Percentiles rank a stretch among this genome's conserved stretches.
phyloP scores from a whole-genome alignment of 2,113 vertebrate genomes.

The Caretta caretta region DNA sequence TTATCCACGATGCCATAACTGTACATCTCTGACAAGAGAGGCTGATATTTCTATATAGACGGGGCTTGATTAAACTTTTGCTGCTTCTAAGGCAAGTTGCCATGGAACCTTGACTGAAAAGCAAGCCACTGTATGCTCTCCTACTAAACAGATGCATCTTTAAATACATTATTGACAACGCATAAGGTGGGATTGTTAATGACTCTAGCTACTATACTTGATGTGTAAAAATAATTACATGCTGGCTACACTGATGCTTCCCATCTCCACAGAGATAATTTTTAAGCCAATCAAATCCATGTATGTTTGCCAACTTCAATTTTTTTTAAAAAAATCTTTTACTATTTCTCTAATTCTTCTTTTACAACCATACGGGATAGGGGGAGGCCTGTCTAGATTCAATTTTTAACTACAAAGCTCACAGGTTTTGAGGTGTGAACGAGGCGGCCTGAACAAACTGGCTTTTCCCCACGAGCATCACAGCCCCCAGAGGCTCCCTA shows the following conservation, averaged over 20 bases:
- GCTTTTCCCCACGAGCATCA: background rate
- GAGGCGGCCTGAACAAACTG: background rate
- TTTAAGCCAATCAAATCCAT: background rate
- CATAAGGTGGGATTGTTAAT: background rate
- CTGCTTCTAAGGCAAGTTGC: slow-evolving; percentile 2
- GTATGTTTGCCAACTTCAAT: background rate
- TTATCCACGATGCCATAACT: slow-evolving; percentile 94
- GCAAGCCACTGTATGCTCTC: background rate
- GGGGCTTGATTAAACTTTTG: background rate
- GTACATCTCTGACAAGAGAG: slow-evolving; percentile 62
- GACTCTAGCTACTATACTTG: background rate
- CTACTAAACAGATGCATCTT: slow-evolving; percentile 12
- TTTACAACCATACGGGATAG: background rate
- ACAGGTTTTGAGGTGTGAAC: background rate
- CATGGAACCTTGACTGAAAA: background rate
- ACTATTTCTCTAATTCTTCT: background rate
- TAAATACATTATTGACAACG: slow-evolving; percentile 35
- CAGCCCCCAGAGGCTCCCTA: background rate
- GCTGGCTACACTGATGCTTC: background rate
- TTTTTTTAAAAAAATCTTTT: background rate
- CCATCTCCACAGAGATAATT: background rate
- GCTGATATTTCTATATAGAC: slow-evolving; percentile 67
- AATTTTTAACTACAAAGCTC: background rate
- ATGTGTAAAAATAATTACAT: background rate
- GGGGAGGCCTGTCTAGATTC: too few species aligned